These are phyloP conservation scores for Silurus lanzhouensis DNA, from an alignment of 2,797 vertebrate genomes.

Conservation along the genomic window DNA sequence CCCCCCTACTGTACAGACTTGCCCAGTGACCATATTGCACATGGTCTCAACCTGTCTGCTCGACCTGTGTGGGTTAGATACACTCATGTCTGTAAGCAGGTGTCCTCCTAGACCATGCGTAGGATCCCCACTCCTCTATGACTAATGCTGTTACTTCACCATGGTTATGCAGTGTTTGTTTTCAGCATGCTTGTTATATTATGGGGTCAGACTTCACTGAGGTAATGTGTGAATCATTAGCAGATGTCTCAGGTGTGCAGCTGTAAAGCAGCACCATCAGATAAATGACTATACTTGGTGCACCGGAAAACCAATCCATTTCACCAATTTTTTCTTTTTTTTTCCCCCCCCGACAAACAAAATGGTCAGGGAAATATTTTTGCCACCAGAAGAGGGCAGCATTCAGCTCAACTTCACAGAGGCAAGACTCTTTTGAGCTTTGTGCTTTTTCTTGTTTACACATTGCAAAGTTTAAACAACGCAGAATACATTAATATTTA, in stretches of 20 bases:
- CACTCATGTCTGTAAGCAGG: background rate
- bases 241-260: background rate
- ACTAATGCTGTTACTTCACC: background rate
- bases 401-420: background rate
- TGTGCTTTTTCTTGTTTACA: background rate
- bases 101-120: background rate
- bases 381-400: slow-evolving; percentile 45
- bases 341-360: background rate
- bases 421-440: background rate
- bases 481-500: background rate
- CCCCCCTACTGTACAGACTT: slow-evolving; percentile 29
- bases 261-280: background rate
- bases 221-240: background rate
- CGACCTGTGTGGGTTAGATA: background rate
- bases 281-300: background rate
- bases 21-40: slow-evolving; percentile 15
- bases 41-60: background rate
- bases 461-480: background rate
- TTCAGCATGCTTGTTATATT: background rate
- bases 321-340: background rate
- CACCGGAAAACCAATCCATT: background rate
- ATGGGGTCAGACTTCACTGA: background rate
- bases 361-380: background rate
- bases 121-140: background rate
- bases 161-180: background rate